Base-by-base conservation (phyloP, 2,113 vertebrate genomes). In the Xiphophorus maculatus region DNA sequence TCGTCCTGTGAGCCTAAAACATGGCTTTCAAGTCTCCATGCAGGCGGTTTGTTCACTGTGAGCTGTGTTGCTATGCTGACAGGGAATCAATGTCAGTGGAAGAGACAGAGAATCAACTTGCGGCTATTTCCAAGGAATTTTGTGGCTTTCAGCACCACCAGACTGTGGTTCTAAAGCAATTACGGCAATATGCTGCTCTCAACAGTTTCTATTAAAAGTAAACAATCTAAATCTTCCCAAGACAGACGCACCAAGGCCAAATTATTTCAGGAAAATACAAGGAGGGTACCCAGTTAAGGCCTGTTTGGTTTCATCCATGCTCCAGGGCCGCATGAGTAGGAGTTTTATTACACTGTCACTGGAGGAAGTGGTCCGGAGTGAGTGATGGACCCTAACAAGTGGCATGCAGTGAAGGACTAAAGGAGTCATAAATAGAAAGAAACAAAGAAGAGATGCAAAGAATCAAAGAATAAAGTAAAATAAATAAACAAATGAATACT, bases 1-100 rank as follows among this genome's bases (percentile, higher is more conserved):
- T 58, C 7, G 2, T 10, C 22, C 51, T 58, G 5, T 58, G 78
- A 77, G 73, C 68, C 66, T 73, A 63, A 83, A 83, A 81, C 81
- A 73, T 67, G 62, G 63, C 68, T 60, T 63, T 66, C 73, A 64
- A 85, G 80, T 83, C 61, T 78, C 82, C 66, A 67, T 79, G 65
- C 29, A 80, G 73, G 70, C 17, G 5, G 5, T 7, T 35, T 28
- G 25, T 12, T 33, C 7, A 8, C 0, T n/a, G 33, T 33, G 30
- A 77, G 69, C n/a, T 37, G 30, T 54, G 65, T 64, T 63, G 63
- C 35, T 32, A 54, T n/a, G 35, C 32, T 77, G 32, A 68, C 40
- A 74, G 15, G 67, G 62, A 15, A 33, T 54, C n/a, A 33, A 11
- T 22, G 69, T 44, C 28, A 63, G 6, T 63, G 51, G 13, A 35